Conservation (phyloP, 2,888 invertebrate genomes). For the Hypomecis atomaria region DNA sequence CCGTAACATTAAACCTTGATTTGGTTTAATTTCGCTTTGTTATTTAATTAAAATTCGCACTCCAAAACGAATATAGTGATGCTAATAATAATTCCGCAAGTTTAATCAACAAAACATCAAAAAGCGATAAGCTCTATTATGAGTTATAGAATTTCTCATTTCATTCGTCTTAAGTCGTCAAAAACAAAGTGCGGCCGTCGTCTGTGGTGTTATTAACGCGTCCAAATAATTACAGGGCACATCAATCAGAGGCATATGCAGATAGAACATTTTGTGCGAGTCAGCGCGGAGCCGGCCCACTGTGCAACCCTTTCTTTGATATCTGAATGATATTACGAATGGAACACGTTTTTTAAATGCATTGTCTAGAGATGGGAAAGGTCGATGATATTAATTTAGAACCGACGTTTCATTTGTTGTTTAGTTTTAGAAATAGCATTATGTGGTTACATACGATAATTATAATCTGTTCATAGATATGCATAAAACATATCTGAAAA, state of each 20-base stretch:
- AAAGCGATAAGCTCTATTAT: slow-evolving; percentile 79
- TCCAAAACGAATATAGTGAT: slow-evolving; percentile 44
- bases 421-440: neutral
- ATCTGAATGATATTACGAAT: slow-evolving; percentile 80
- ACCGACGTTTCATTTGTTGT: slow-evolving; percentile 5
- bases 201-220: slow-evolving; percentile 84
- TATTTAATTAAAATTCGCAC: slow-evolving; percentile 61
- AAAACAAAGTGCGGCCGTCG: slow-evolving; percentile 82
- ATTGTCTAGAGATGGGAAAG: slow-evolving; percentile 56
- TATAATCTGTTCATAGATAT: neutral
- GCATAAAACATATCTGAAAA: neutral
- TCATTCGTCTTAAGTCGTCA: slow-evolving; percentile 84
- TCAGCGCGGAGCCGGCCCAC: slow-evolving; percentile 78
- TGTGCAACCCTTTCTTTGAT: slow-evolving; percentile 83
- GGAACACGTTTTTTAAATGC: slow-evolving; percentile 63
- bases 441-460: too few species aligned
- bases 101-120: slow-evolving; percentile 83
- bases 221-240: slow-evolving; percentile 85
- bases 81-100: slow-evolving; percentile 36
- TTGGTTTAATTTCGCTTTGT: slow-evolving; percentile 26
- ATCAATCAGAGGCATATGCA: slow-evolving; percentile 84
- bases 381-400: slow-evolving; percentile 43
- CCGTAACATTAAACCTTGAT: slow-evolving; percentile 21
- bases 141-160: slow-evolving; percentile 83
- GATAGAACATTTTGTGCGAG: slow-evolving; percentile 83